A percentile compares a stretch with the other conserved stretches of the same genome.
phyloP scores from a whole-genome alignment of 2,113 vertebrate genomes.

The Dipodomys merriami region DNA sequence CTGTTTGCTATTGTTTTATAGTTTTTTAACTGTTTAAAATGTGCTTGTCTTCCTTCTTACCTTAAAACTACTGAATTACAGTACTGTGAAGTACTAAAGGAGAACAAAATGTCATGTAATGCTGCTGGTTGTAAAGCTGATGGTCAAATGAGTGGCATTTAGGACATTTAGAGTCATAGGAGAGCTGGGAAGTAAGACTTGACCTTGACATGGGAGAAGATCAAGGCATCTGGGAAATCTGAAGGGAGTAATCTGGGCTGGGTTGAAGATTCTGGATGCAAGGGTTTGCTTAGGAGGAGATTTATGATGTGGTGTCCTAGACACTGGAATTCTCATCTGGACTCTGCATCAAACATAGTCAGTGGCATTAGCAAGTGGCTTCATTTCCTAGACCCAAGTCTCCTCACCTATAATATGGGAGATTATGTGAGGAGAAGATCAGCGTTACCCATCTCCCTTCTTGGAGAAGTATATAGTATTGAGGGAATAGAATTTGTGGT shows the following conservation, averaged over 20 bases:
- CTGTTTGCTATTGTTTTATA: not conserved
- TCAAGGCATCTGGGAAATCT: not conserved
- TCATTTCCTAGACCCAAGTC: not conserved
- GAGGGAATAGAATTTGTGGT: not conserved
- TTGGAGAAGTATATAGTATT: not conserved
- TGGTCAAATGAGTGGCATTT: not conserved
- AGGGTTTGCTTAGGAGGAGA: not conserved
- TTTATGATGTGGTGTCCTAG: too few species aligned
- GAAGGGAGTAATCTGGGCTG: not conserved
- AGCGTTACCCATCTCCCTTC: not conserved
- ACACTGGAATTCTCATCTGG: not conserved
- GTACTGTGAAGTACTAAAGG: not conserved
- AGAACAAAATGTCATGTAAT: not conserved
- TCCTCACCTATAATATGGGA: not conserved
- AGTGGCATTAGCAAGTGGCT: not conserved
- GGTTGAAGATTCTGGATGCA: not conserved
- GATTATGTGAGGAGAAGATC: not conserved
- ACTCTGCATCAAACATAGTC: not conserved
- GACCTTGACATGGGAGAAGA: not conserved
- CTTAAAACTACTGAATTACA: not conserved
- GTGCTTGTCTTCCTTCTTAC: not conserved
- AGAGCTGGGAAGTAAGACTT: not conserved
- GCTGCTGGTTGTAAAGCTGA: not conserved
- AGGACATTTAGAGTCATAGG: not conserved
- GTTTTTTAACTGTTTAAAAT: constrained; percentile 51